Percentiles rank a stretch among this genome's conserved stretches.
These are phyloP conservation scores for Megalops atlanticus DNA, from an alignment of 2,113 vertebrate genomes.

Conservation along the genomic window DNA sequence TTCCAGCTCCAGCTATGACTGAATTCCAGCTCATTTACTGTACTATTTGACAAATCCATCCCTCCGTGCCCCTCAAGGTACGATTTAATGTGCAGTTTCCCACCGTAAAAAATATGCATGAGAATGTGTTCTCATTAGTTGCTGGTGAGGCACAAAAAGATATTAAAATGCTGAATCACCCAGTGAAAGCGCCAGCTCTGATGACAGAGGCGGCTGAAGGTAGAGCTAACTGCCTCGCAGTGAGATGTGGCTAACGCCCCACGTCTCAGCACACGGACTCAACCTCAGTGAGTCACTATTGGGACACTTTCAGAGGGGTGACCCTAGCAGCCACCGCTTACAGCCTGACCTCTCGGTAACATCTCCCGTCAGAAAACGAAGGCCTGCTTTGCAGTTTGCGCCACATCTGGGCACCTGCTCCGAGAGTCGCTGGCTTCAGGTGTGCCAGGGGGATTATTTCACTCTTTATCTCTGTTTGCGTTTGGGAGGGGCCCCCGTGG, in stretches of 20 bases:
- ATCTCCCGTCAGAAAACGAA: not conserved
- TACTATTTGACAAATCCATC: not conserved
- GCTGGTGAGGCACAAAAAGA: not conserved
- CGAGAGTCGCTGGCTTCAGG: not conserved
- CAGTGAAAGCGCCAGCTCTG: not conserved
- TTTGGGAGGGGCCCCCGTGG: too few relatives aligned
- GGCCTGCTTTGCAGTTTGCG: not conserved
- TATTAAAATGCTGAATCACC: not conserved
- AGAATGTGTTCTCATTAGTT: not conserved
- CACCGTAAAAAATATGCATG: not conserved
- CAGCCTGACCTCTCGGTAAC: not conserved
- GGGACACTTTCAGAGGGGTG: not conserved
- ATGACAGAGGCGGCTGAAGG: not conserved
- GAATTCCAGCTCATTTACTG: conserved; percentile 1
- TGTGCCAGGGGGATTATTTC: not conserved
- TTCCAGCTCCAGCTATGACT: not conserved
- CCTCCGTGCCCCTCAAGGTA: not conserved
- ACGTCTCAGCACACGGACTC: too few relatives aligned
- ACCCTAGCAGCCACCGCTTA: not conserved
- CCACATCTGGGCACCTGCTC: too few relatives aligned
- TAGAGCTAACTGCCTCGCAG: not conserved
- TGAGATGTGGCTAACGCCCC: not conserved
- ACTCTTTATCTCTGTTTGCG: not conserved
- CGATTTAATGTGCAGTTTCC: not conserved
- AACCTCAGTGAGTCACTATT: not conserved